Conservation (phyloP, 2,888 invertebrate genomes). For the Leptopilina syphax region DNA sequence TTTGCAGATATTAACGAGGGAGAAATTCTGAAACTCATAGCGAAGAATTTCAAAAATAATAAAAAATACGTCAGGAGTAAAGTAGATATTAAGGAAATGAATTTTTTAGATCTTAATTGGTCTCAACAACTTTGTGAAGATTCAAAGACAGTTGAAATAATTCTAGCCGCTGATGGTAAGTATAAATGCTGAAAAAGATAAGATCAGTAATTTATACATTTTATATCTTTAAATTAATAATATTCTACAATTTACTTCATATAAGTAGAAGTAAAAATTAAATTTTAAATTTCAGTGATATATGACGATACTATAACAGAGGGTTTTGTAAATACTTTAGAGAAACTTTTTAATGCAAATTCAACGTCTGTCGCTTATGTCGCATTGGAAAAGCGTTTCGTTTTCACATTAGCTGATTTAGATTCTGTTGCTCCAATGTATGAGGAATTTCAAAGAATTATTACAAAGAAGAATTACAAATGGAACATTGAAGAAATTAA, state of each 20-base stretch:
- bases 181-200: conserved; percentile 21
- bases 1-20: conserved; percentile 86
- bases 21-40: conserved; percentile 85
- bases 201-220: neutral
- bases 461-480: conserved; percentile 77
- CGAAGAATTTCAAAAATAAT: conserved; percentile 84
- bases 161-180: conserved; percentile 91
- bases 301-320: conserved; percentile 90
- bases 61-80: conserved; percentile 80
- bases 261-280: neutral
- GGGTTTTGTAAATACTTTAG: conserved; percentile 86
- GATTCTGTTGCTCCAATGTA: conserved; percentile 92
- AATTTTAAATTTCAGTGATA: conserved; percentile 81
- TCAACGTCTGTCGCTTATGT: conserved; percentile 83
- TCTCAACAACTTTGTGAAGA: conserved; percentile 78
- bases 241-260: no score
- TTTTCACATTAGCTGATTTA: conserved; percentile 88
- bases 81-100: conserved; percentile 82
- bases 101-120: conserved; percentile 83
- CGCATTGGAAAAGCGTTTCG: conserved; percentile 91
- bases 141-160: conserved; percentile 79
- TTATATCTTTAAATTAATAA: no score
- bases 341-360: conserved; percentile 81
- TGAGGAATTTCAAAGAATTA: conserved; percentile 86
- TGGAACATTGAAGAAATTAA: conserved; percentile 82